phyloP scores from a whole-genome alignment of 2,888 invertebrate genomes.

The Netelia melanura region DNA sequence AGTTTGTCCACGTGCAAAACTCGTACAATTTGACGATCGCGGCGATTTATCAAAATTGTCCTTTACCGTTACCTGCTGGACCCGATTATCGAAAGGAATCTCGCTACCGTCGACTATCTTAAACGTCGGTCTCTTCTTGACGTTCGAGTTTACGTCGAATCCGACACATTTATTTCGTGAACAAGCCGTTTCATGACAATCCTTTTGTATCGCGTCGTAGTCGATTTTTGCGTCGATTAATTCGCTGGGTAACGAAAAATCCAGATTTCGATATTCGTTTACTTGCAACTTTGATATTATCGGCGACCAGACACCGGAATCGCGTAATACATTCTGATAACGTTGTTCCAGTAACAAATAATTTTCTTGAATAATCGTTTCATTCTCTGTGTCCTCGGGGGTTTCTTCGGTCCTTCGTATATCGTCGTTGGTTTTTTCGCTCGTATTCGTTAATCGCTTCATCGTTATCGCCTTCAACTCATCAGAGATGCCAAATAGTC shows the following conservation, averaged over 20 bases:
- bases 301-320: slow-evolving; percentile 7
- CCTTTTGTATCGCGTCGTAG: slow-evolving; percentile 78
- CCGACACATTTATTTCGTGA: slow-evolving; percentile 48
- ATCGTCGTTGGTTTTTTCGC: slow-evolving; percentile 43
- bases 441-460: slow-evolving; percentile 42
- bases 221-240: slow-evolving; percentile 74
- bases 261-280: slow-evolving; percentile 60
- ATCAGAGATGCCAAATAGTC: slow-evolving; percentile 5
- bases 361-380: slow-evolving; percentile 79
- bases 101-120: slow-evolving; percentile 80
- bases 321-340: not conserved
- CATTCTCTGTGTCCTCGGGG: slow-evolving; percentile 70
- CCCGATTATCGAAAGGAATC: slow-evolving; percentile 69
- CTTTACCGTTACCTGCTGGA: slow-evolving; percentile 2
- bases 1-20: slow-evolving; percentile 15
- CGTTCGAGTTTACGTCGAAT: slow-evolving; percentile 75
- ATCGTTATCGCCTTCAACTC: not conserved
- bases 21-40: slow-evolving; percentile 20
- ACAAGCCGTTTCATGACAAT: not conserved
- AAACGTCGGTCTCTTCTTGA: slow-evolving; percentile 82
- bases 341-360: slow-evolving; percentile 74
- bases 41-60: slow-evolving; percentile 44
- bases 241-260: slow-evolving; percentile 29
- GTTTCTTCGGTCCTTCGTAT: slow-evolving; percentile 23
- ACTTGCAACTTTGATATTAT: slow-evolving; percentile 67